These are phyloP conservation scores for Tragelaphus imberbis DNA, from an alignment of 2,113 vertebrate species.

Conservation along the genomic window DNA sequence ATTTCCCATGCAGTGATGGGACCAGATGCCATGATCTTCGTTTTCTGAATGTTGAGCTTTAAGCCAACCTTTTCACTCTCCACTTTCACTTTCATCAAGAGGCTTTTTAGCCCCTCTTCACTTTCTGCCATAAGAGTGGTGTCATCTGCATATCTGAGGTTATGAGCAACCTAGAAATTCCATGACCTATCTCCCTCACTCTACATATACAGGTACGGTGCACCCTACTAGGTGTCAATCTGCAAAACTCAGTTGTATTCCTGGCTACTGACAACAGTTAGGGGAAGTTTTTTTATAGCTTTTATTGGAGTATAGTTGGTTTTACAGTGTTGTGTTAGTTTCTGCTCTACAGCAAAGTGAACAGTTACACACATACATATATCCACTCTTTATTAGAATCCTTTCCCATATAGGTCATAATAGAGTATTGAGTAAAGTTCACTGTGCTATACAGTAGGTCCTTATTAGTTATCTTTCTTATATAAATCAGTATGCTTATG, in stretches of 20 bases:
- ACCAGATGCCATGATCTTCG: too few relatives aligned
- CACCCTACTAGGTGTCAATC: too few relatives aligned
- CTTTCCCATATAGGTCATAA: background rate
- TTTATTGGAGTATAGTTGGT: background rate
- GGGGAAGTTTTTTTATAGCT: background rate
- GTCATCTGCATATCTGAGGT: too few relatives aligned
- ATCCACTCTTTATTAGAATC: background rate
- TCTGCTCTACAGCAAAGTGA: background rate
- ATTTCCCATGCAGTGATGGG: background rate
- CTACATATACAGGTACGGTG: background rate
- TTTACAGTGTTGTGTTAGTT: background rate
- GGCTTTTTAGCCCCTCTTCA: too few relatives aligned
- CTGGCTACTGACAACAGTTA: background rate
- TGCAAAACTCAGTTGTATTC: background rate
- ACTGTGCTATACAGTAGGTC: background rate
- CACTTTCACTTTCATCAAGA: too few relatives aligned
- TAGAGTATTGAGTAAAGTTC: background rate
- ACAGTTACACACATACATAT: background rate
- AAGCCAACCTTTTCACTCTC: too few relatives aligned
- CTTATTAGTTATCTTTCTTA: background rate
- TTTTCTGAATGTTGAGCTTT: too few relatives aligned
- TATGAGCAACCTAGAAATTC: background rate
- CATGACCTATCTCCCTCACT: background rate
- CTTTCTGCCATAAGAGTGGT: too few relatives aligned
- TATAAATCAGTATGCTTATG: background rate